Base-by-base conservation (phyloP, 2,888 invertebrate genomes). In the Eurytoma californica region DNA sequence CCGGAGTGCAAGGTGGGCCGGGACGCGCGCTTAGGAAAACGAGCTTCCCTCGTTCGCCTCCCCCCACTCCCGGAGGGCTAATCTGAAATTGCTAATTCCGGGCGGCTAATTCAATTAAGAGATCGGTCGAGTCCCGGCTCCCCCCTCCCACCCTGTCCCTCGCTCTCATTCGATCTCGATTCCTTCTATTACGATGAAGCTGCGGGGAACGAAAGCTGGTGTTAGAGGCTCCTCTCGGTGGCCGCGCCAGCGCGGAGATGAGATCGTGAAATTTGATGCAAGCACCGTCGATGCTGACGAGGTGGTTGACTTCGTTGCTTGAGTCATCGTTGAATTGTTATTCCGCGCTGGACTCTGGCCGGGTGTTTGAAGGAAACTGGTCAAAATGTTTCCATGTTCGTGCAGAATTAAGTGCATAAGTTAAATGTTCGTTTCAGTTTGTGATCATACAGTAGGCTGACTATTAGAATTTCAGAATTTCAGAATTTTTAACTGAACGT, bases 81-180 rank as follows among this genome's bases (percentile, higher is more conserved):
- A 88, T 88, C 86, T 84, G 85, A 88, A 88, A 89, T 87, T 87
- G 87, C 87, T 87, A 88, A 88, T 88, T 87, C 87, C 86, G 86
- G 86, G 84, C 83, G 86, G 86, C 87, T 88, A 86, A 89, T 89
- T 89, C 87, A 89, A 89, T 89, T 89, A 88, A 86, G 87, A 87
- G 87, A 87, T 88, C 85, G 85, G 86, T 12, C 76, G 77, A 18
- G 51, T 13, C 74, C 65, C 7, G 18, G 61, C 30, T 65, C n/a
- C 28, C 61, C 39, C 58, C 28, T 18, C 20, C 49, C 30, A 51
- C 57, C 55, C 60, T 24, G 20, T 72, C 55, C 28, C 73, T 16
- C 55, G 58, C 61, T 67, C 57, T 72, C 73, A 60, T 28, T 70
- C 20, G 70, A 30, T 47, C 72, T 28, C 55, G 63, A 51, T 70